Conservation (phyloP, 2,797 vertebrate species). For the Enteromius anoplus region DNA sequence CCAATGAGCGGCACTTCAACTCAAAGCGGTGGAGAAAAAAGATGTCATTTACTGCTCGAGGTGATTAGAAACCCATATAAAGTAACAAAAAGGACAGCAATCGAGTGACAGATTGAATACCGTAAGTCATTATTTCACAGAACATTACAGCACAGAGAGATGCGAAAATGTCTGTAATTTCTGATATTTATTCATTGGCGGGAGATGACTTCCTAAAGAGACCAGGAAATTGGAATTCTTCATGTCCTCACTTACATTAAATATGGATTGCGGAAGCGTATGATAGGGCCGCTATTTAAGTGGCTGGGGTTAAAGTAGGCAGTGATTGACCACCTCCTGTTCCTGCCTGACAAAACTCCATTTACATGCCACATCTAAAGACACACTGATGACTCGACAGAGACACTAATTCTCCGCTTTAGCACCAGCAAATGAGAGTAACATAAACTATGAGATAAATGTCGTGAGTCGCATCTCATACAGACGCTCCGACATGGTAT, state of each 20-base stretch:
- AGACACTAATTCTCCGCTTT: slow-evolving; percentile 50
- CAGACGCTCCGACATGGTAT: not conserved
- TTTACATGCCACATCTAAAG: slow-evolving; percentile 59
- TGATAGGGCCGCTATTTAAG: slow-evolving; percentile 61
- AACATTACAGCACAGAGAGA: slow-evolving; percentile 52
- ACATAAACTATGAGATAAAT: slow-evolving; percentile 29
- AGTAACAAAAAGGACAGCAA: slow-evolving; percentile 50
- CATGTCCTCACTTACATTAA: slow-evolving; percentile 65
- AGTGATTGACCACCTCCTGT: slow-evolving; percentile 64
- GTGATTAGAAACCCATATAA: slow-evolving; percentile 28
- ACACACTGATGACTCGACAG: slow-evolving; percentile 49
- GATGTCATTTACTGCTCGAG: slow-evolving; percentile 19
- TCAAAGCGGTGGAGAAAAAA: slow-evolving; percentile 12
- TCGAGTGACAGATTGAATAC: slow-evolving; percentile 51
- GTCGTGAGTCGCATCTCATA: not conserved
- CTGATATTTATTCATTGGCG: slow-evolving; percentile 66
- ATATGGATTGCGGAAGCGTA: slow-evolving; percentile 66
- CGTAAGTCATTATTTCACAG: slow-evolving; percentile 52
- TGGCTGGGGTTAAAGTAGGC: slow-evolving; percentile 62
- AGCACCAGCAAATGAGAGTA: slow-evolving; percentile 20
- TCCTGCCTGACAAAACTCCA: slow-evolving; percentile 60
- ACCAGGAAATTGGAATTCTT: slow-evolving; percentile 65
- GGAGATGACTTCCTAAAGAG: slow-evolving; percentile 66
- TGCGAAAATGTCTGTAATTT: slow-evolving; percentile 62
- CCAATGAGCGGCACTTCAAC: slow-evolving; percentile 28